Conservation (phyloP, 2,888 invertebrate species). For the Cephus nigrinus region DNA sequence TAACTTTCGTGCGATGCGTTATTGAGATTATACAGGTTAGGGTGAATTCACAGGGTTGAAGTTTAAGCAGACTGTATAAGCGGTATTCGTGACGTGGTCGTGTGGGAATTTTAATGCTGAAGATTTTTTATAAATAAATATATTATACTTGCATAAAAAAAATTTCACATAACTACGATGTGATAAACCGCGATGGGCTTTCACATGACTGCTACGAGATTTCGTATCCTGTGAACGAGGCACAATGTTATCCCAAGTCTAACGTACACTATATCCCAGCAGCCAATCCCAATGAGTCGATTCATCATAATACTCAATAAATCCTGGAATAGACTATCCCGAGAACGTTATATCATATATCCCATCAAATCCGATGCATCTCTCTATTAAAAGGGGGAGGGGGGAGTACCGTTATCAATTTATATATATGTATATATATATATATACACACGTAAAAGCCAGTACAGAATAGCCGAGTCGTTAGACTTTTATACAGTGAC, state of each 20-base stretch:
- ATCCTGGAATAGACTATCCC: conserved; percentile 14
- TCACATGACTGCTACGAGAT: neutral
- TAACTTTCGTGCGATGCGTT: neutral
- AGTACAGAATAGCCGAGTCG: neutral
- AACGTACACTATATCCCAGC: neutral
- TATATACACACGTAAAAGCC: neutral
- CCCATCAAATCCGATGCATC: conserved; percentile 28
- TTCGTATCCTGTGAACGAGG: neutral
- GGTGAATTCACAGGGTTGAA: too few relatives aligned
- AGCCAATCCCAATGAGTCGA: conserved; percentile 20
- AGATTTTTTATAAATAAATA: too few relatives aligned
- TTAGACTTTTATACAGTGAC: neutral
- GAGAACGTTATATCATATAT: conserved; percentile 22
- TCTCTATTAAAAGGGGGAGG: conserved; percentile 26
- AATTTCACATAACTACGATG: too few relatives aligned
- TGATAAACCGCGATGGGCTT: neutral
- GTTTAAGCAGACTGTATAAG: too few relatives aligned
- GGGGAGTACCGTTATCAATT: conserved; percentile 3
- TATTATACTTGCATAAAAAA: too few relatives aligned
- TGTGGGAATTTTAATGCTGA: too few relatives aligned
- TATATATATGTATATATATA: neutral
- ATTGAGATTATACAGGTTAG: too few relatives aligned
- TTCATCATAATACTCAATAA: conserved; percentile 40
- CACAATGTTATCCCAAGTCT: neutral
- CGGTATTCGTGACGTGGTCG: too few relatives aligned